These are phyloP conservation scores for Torymus tubicola DNA, from an alignment of 2,888 invertebrate genomes.

Conservation along the genomic window DNA sequence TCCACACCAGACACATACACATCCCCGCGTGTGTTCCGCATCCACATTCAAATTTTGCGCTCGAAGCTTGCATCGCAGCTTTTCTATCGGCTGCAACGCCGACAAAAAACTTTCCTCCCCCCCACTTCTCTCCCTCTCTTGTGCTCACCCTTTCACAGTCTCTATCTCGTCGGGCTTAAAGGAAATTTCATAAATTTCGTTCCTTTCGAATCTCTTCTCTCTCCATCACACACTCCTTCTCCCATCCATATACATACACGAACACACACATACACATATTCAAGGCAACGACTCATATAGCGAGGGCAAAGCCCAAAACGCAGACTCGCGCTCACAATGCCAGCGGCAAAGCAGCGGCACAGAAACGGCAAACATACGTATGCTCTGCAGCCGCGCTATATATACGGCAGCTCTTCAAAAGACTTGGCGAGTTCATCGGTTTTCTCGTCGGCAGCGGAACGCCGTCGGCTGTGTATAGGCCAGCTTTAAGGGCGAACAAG, in stretches of 20 bases:
- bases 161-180: constrained; percentile 5
- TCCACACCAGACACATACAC: no score
- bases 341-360: constrained; percentile 8
- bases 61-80: no score
- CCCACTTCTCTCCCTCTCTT: no score
- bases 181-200: constrained; percentile 37
- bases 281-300: constrained; percentile 4
- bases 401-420: constrained; percentile 34
- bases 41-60: no score
- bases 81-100: no score
- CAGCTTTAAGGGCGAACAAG: constrained; percentile 40
- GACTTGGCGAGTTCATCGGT: constrained; percentile 39
- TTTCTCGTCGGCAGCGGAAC: constrained; percentile 13
- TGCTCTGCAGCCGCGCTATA: not conserved
- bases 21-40: no score
- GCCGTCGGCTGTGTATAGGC: not conserved
- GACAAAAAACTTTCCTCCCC: no score
- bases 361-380: not conserved
- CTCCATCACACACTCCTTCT: no score
- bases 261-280: not conserved
- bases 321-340: constrained; percentile 14
- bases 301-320: constrained; percentile 19
- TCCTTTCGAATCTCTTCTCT: not conserved
- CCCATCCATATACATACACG: no score
- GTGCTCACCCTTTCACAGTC: constrained; percentile 3